Base-by-base conservation (phyloP, 2,797 vertebrate species). In the Ammospiza maritima region DNA sequence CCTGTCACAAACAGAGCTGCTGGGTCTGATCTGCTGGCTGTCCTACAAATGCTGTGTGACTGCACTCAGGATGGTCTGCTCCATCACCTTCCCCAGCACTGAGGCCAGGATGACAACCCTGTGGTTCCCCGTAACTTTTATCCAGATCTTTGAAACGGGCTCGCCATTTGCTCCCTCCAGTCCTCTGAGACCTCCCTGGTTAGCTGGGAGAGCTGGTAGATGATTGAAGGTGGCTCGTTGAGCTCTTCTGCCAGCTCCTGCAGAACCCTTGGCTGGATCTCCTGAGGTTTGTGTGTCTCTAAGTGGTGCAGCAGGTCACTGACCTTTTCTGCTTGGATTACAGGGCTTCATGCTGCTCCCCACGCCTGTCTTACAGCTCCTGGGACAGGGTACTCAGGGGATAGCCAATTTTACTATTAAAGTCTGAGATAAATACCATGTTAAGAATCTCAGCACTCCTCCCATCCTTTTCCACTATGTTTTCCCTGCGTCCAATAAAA, bases 151-250 rank as follows among this genome's bases (percentile, higher is more conserved):
- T 6, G 5, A 45, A 25, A 7, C 23, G 21, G 15, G 27, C 5
- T 6, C 0, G 0, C 10, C 8, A 19, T 69, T 75, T 51, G 50
- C 15, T 12, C 8, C 10, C 9, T 18, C 8, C 64, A 58, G 30
- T 25, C 26, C 42, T 29, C 30, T n/a, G 9, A 12, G 45, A 36
- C 14, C 7, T 71, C 13, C 34, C 27, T 0, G 1, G 26, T n/a
- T 38, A 45, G 17, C 3, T 4, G 21, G 51, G 19, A 42, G 30
- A 48, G 26, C 57, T 44, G 38, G 9, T 10, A n/a, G 29, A 18
- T 42, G 9, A 53, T 3, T 13, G 30, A 54, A 66, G 26, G 36
- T 42, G 42, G 6, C 20, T 79, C 36, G 36, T 6, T 15, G 45
- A 69, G 29, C 44, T 17, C 29, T 69, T 62, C 27, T 32, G 17